phyloP scores from a whole-genome alignment of 2,888 invertebrate species.

The Metacarcinus magister region DNA sequence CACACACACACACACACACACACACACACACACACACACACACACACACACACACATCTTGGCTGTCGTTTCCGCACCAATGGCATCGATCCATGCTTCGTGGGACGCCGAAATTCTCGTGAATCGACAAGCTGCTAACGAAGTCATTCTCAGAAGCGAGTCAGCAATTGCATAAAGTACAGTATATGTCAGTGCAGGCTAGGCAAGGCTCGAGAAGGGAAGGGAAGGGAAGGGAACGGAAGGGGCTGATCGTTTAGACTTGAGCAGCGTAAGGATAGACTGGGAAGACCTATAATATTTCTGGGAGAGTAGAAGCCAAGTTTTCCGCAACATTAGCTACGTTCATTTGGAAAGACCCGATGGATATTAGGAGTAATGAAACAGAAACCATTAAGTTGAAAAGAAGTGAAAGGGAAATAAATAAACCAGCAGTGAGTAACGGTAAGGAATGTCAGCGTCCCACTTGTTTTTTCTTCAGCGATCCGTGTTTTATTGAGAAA shows the following conservation, averaged over 20 bases:
- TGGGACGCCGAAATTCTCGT: not conserved
- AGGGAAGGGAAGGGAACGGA: too few species aligned
- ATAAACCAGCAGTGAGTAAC: not conserved
- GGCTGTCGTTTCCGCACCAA: not conserved
- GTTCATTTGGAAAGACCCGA: not conserved
- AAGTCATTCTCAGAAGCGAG: not conserved
- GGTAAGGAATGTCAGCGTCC: not conserved
- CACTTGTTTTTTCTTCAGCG: not conserved
- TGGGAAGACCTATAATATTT: not conserved
- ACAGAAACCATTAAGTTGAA: not conserved
- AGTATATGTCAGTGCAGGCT: not conserved
- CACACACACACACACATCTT: not conserved
- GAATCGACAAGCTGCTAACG: not conserved
- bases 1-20: not conserved
- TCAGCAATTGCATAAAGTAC: not conserved
- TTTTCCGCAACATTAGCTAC: not conserved
- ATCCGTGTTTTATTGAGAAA: not conserved
- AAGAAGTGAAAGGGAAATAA: not conserved
- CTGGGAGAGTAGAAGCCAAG: not conserved
- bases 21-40: not conserved
- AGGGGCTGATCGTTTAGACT: too few species aligned
- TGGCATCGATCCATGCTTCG: not conserved
- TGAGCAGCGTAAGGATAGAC: not conserved
- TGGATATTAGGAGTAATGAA: constrained; percentile 3
- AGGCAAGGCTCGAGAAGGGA: not conserved